Evolutionary conservation across 2,113 vertebrate species (phyloP), one percentile per base, ranked within the genome.

Genomic region (Erinaceus europaeus): DNA sequence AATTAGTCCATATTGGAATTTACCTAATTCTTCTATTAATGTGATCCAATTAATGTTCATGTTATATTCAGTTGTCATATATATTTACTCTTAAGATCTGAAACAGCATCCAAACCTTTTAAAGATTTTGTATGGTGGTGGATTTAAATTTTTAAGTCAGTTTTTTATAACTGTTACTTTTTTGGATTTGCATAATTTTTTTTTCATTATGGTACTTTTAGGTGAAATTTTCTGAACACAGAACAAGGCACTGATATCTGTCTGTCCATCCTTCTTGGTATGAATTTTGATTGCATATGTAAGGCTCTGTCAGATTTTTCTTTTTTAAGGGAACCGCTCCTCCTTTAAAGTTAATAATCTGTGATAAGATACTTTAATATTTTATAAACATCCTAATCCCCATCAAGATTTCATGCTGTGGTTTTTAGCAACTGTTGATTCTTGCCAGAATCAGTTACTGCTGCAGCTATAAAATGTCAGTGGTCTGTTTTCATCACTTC

Each of bases 21-120:
- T 87, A 36, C 11, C 36, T 27, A 89, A 2, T 76, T 73, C 23
- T 68, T 46, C 15, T n/a, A 73, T 40, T 84, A 65, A 75, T 82
- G 32, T 68, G 29, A 74, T 46, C 36, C 9, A 61, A 32, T 84
- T 84, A 89, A 75, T 46, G 44, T 69, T 69, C 57, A 13, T 27
- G 53, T 84, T 81, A 20, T 59, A 81, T 88, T 90, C 89, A 32
- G 40, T 86, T 91, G 65, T 77, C 62, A 27, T 65, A 64, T 78
- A 13, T 89, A 65, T 82, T 88, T 46, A 77, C 29, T 82, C 77
- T 90, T 74, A 29, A 84, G 44, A 62, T 75, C 40, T 75, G 20
- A 6, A 71, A 52, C 18, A 84, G n/a, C 64, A 76, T 34, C 36
- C 21, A 85, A 74, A n/a, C 6, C n/a, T 90, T 93, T 90, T 46